Evolutionary conservation across 2,888 invertebrate species (phyloP).

Genomic region (Calliphora vomitoria): DNA sequence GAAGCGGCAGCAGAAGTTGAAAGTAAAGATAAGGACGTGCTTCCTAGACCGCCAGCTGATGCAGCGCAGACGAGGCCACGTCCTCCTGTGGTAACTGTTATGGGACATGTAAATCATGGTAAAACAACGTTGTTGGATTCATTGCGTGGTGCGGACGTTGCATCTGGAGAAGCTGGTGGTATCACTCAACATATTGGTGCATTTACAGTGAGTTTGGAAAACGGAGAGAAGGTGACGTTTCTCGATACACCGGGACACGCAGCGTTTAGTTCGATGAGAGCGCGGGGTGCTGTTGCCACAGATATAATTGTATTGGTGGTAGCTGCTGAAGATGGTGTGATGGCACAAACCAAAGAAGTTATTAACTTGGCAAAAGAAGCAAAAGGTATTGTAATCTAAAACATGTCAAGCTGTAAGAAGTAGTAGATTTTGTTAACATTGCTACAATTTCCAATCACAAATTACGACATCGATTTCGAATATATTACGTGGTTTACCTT

Average conservation of each 20-base stretch:
- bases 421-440: too few species aligned
- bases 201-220: slow-evolving; percentile 91
- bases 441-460: too few species aligned
- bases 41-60: slow-evolving; percentile 88
- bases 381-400: slow-evolving; percentile 85
- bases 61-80: slow-evolving; percentile 88
- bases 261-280: slow-evolving; percentile 97
- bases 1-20: slow-evolving; percentile 74
- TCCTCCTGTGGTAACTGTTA: slow-evolving; percentile 98
- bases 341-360: slow-evolving; percentile 98
- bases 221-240: slow-evolving; percentile 94
- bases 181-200: slow-evolving; percentile 99
- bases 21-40: slow-evolving; percentile 85
- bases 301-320: slow-evolving; percentile 98
- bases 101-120: slow-evolving; percentile 99
- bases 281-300: slow-evolving; percentile 96
- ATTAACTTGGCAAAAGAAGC: slow-evolving; percentile 93
- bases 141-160: slow-evolving; percentile 93
- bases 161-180: slow-evolving; percentile 97
- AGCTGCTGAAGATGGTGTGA: slow-evolving; percentile 99
- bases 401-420: background rate
- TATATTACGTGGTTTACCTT: too few species aligned
- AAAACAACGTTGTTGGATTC: slow-evolving; percentile 98
- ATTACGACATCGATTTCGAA: too few species aligned
- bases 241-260: slow-evolving; percentile 99